Base-by-base conservation (phyloP, 2,797 vertebrate species). In the Enoplosus armatus region DNA sequence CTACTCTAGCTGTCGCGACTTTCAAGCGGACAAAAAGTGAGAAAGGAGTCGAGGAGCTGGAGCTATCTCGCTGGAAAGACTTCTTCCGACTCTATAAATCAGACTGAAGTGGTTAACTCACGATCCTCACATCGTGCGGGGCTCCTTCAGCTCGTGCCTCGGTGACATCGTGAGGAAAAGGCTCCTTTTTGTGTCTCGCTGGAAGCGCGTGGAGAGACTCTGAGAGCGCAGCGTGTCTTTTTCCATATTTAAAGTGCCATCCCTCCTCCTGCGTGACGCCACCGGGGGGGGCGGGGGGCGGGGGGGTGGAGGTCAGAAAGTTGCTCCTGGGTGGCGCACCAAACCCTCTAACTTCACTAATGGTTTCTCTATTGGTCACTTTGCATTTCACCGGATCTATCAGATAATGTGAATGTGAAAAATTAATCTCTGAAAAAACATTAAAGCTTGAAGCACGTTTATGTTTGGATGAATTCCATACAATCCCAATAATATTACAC, bases 191-290 rank as follows among this genome's bases (percentile, higher is more conserved):
- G 69, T 41, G 65, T 75, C 55, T 77, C 56, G 35, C 73, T 62
- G 73, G 62, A 41, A 63, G 80, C 68, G 88, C 68, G 84, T 53
- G 68, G 39, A 68, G 76, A 76, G 27, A 11, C 74, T 77, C 73
- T 53, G 70, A 1, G 76, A 29, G 83, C 72, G 56, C 84, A 66
- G 89, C 88, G 89, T 83, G 91, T 93, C 88, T 90, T 87, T 90
- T 91, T 86, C 94, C 95, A 95, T 93, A 94, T 96, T 95, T 96
- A 94, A 96, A 95, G 94, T 86, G 68, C 75, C 92, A 89, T 94
- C 94, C 94, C 91, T 92, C 90, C 94, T 95, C 93, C 92, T 83
- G 90, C 77, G 90, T 95, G 93, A 95, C 92, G 93, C 80, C 89
- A 79, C 81, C 45, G 59, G 81, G 73, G 71, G 79, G 83, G 79